Conservation (phyloP, 2,113 vertebrate genomes). For the Leucoraja erinaceus region DNA sequence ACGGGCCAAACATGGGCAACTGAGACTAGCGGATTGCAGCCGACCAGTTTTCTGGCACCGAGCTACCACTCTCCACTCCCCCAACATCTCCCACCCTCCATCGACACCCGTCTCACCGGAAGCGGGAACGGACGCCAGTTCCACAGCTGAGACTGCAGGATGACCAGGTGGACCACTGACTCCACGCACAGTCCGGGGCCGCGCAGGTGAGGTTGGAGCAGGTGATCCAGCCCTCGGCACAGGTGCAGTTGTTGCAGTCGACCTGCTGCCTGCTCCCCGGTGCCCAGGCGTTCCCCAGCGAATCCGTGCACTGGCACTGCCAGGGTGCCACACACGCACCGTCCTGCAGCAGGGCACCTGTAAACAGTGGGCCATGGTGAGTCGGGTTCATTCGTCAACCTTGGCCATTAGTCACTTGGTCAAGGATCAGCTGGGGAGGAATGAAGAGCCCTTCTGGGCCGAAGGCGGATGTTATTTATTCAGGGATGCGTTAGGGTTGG, state of each 20-base stretch:
- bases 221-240: constrained; percentile 58
- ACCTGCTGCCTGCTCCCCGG: constrained; percentile 64
- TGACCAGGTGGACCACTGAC: constrained; percentile 78
- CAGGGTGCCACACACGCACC: constrained; percentile 60
- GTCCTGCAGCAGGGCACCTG: constrained; percentile 67
- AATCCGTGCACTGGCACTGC: constrained; percentile 75
- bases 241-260: constrained; percentile 74
- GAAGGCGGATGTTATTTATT: too few species aligned
- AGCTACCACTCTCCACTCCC: background rate
- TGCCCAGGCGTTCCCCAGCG: constrained; percentile 64
- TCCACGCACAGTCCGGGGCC: constrained; percentile 61
- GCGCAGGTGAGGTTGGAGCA: constrained; percentile 64
- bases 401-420: too few species aligned
- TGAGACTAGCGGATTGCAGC: too few species aligned
- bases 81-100: background rate
- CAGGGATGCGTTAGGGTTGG: too few species aligned
- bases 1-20: too few species aligned
- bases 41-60: background rate
- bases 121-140: constrained; percentile 60
- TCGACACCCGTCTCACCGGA: constrained; percentile 55
- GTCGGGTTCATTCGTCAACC: too few species aligned
- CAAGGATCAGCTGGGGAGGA: too few species aligned
- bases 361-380: background rate
- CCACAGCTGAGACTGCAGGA: constrained; percentile 71
- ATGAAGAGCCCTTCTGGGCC: too few species aligned